Base-by-base conservation (phyloP, 1,140 invertebrate species). In the Nasonia giraulti region DNA sequence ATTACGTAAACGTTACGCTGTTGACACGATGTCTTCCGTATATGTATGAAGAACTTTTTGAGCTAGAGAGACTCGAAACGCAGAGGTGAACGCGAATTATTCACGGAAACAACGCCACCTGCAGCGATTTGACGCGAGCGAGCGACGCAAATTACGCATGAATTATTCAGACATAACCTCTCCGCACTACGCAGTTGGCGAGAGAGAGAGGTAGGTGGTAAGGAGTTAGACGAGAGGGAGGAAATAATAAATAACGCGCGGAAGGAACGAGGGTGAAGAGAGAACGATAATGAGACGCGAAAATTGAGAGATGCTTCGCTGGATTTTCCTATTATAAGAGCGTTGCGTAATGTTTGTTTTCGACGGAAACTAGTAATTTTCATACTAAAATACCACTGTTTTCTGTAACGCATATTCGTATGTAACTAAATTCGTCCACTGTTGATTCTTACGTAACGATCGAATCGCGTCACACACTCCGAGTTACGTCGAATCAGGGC, bases 161-260 rank as follows among this genome's bases (percentile, higher is more conserved):
- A 89, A 87, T 89, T 88, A 89, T 89, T 89, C 88, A 89, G 86
- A 84, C 76, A 78, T 82, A 79, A 55, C 50, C 50, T 55, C 50
- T 14, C 12, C 68, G 68, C 68, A 62, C 12, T 55, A 55, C 50
- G 17, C 1, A 55, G 12, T 55, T 55, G 77, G 27, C 47, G 27
- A 78, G 68, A 86, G 87, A 27, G 27, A 27, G 27, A 27, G 27
- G 82, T 75, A 86, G 17, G 66, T n/a, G 23, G 23, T 6, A 69
- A 69, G 17, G 68, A 31, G 68, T 44, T 44, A 44, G 8, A 44
- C 40, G 40, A 44, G 10, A 44, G 40, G 40, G 40, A 37, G 47
- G 55, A 79, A 79, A 44, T 44, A 44, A 68, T 55, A 79, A 78
- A 79, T 68, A 55, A 66, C 55, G 12, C 55, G 12, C 1, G 17